These are phyloP conservation scores for Meandrina meandrites DNA, from an alignment of 92 coral and sea anemone species.

Conservation along the genomic window DNA sequence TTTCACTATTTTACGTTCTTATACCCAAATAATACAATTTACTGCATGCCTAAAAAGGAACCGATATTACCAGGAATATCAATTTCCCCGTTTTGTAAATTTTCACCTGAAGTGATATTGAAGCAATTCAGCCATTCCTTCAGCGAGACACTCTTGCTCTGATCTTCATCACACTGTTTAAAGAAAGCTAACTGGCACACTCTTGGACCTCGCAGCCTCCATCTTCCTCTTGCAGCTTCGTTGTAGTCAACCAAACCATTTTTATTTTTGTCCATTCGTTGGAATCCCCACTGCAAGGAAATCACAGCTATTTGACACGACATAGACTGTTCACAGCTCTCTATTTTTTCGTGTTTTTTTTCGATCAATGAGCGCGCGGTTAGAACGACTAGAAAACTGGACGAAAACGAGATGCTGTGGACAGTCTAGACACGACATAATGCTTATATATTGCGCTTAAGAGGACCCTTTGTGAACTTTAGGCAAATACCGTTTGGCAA, in stretches of 20 bases:
- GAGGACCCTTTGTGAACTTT: too few relatives aligned
- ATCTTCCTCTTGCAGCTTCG: conserved; percentile 3
- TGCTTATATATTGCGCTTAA: not conserved
- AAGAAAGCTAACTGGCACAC: conserved; percentile 10
- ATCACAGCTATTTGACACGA: not conserved
- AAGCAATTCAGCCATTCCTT: conserved; percentile 24
- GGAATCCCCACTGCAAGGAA: conserved; percentile 13
- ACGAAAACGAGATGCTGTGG: too few relatives aligned
- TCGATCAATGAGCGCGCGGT: too few relatives aligned
- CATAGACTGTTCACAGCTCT: too few relatives aligned
- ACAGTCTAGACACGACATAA: too few relatives aligned
- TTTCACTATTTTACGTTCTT: too few relatives aligned
- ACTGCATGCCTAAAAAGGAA: too few relatives aligned
- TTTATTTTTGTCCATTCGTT: conserved; percentile 1
- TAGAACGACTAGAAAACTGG: too few relatives aligned
- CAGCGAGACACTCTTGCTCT: not conserved
- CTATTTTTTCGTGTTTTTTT: too few relatives aligned
- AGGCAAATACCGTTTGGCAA: too few relatives aligned
- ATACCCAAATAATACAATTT: not conserved
- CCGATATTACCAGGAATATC: not conserved
- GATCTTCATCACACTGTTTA: conserved; percentile 11
- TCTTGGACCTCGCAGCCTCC: too few relatives aligned
- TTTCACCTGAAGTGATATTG: conserved; percentile 1
- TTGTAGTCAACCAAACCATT: not conserved
- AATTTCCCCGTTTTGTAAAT: too few relatives aligned